Percentiles rank a stretch among this genome's conserved stretches.
Evolutionary conservation across 2,888 invertebrate species (phyloP).

Genomic region (Volucella zonaria): DNA sequence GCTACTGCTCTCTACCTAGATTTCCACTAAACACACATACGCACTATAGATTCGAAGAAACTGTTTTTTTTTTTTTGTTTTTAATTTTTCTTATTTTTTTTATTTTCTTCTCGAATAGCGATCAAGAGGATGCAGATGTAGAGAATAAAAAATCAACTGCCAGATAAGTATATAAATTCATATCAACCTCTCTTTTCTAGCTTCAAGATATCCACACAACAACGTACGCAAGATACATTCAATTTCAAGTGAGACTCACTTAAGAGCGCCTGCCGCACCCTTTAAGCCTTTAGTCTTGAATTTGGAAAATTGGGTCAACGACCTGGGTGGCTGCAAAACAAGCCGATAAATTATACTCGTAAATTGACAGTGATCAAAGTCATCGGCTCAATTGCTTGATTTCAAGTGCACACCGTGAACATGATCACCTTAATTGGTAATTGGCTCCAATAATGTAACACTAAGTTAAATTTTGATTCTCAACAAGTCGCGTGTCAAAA

Average conservation of each 20-base stretch:
- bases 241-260: too few species aligned
- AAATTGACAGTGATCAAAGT: constrained; percentile 3
- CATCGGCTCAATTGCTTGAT: constrained; percentile 17
- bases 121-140: constrained; percentile 56
- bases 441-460: constrained; percentile 4
- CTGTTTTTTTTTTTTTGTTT: constrained; percentile 2
- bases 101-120: constrained; percentile 52
- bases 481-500: constrained; percentile 28
- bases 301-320: constrained; percentile 19
- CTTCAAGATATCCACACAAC: constrained; percentile 4
- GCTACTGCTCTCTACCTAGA: constrained; percentile 41
- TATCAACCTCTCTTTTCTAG: constrained; percentile 7
- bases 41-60: too few species aligned
- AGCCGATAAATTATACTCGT: not conserved
- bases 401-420: constrained; percentile 10
- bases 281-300: constrained; percentile 6
- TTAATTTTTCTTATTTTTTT: constrained; percentile 27
- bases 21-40: not conserved
- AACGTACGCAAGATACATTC: too few species aligned
- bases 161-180: constrained; percentile 17
- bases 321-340: constrained; percentile 25
- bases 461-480: constrained; percentile 24
- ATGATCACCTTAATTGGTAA: constrained; percentile 24
- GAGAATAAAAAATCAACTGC: constrained; percentile 25
- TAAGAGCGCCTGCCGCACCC: constrained; percentile 1